phyloP scores from a whole-genome alignment of 2,888 invertebrate species.

The Sminthurinus aureus region DNA sequence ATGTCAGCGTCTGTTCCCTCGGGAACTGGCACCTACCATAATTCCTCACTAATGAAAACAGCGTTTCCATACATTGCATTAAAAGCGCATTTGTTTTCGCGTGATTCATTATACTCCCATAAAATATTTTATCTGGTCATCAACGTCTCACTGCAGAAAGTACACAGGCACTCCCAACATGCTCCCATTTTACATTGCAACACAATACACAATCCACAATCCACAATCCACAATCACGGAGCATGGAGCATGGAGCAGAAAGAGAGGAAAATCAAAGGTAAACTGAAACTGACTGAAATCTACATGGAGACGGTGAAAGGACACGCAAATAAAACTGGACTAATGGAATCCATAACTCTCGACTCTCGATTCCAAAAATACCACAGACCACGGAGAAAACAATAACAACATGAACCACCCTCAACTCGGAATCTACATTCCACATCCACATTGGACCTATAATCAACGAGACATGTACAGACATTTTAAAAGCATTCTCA shows the following conservation, averaged over 20 bases:
- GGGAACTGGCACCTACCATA: slow-evolving; percentile 17
- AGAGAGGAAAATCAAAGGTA: background rate
- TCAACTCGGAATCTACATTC: background rate
- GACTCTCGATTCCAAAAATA: background rate
- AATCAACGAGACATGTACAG: background rate
- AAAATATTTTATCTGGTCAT: slow-evolving; percentile 45
- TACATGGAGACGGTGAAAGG: background rate
- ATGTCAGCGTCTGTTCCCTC: background rate
- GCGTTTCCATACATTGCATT: slow-evolving; percentile 48
- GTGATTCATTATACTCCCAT: slow-evolving; percentile 57
- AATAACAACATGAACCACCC: background rate
- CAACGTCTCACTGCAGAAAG: background rate
- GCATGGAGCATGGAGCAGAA: too few species aligned
- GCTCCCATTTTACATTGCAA: background rate
- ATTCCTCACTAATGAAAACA: slow-evolving; percentile 39
- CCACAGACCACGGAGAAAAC: background rate
- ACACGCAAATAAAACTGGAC: slow-evolving; percentile 28
- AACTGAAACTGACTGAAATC: slow-evolving; percentile 3
- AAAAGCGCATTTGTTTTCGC: slow-evolving; percentile 59
- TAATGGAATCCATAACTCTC: slow-evolving; percentile 36
- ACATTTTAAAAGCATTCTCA: background rate
- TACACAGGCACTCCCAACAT: background rate
- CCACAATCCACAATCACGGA: background rate
- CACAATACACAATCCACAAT: background rate
- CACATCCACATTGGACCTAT: background rate